Evolutionary conservation across 37 sponge, comb jelly and placozoan species (phyloP), one percentile per base, ranked within the genome.

Genomic region (Cliona cf. orientalis): DNA sequence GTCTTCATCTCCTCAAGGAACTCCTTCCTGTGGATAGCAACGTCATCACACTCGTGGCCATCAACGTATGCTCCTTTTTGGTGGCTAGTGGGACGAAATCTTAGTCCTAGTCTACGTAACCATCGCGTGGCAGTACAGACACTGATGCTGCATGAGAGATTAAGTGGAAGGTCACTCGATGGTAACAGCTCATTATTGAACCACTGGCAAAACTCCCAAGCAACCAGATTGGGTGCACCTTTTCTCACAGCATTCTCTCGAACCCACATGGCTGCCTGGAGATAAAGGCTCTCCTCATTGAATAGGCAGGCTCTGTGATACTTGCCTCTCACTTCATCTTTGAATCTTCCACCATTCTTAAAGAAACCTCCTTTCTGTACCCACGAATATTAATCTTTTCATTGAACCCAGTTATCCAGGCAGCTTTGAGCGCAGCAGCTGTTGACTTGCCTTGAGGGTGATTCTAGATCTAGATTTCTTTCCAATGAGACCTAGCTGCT

Each of bases 11-110:
- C 31, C 6, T 62, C 31, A n/a, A 62, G 31, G 22, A 62, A 62
- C 29, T 62, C 22, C 14, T 26, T 40, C 23, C 65, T 22, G 26
- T 60, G 29, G n/a, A 6, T 69, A 33, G 74, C 84, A 9, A 83
- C 84, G 74, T 83, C 84, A 12, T 83, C 67, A 3, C 68, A 2
- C 40, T 83, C 86, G 68, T 78, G 86, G 17, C 80, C 87, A 79
- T 79, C 86, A 42, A 86, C 55, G 62, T 76, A 86, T 5, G 36
- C 25, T 1, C 80, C 72, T 42, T 86, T 86, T 31, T 71, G 62
- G 2, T 31, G 37, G 3, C 11, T 61, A 3, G 61, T 44, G 28
- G 76, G 56, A 56, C 42, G 42, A 76, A 84, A 84, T 49, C 53
- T 14, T 19, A 49, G 53, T 19, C 53, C 53, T 19, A 49, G 53